Percentiles rank a stretch among this genome's conserved stretches.
Evolutionary conservation across 30 jellyfish, hydroid and myxozoan species (phyloP).

Genomic region (Rhopilema esculentum): DNA sequence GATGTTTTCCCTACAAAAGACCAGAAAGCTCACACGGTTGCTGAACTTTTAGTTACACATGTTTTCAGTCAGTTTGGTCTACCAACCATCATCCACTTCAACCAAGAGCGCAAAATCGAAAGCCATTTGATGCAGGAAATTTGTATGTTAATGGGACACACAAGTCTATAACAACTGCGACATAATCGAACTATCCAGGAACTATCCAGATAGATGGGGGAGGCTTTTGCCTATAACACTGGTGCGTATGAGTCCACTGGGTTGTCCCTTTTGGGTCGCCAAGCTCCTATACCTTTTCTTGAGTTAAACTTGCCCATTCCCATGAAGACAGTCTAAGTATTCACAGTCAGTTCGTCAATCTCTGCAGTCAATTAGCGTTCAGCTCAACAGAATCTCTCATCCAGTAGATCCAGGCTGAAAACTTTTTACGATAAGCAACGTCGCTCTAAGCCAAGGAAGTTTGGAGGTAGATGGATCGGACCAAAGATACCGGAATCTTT

Average conservation of each 20-base stretch:
- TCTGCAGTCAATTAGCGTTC: constrained; percentile 33
- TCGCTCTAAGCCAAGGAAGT: constrained; percentile 25
- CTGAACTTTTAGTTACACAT: constrained; percentile 17
- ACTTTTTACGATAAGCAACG: constrained; percentile 15
- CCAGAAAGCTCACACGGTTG: constrained; percentile 42
- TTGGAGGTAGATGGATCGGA: constrained; percentile 11
- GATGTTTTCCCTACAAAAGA: constrained; percentile 33
- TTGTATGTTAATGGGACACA: constrained; percentile 14
- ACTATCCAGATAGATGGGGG: constrained; percentile 31
- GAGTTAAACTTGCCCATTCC: constrained; percentile 30
- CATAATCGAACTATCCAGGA: constrained; percentile 48
- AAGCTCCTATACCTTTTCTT: constrained; percentile 39
- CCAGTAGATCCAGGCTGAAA: constrained; percentile 34
- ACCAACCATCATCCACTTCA: constrained; percentile 30
- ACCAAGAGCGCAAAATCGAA: constrained; percentile 13
- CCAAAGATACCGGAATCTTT: background rate
- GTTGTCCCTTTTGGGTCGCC: constrained; percentile 19
- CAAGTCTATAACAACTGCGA: constrained; percentile 36
- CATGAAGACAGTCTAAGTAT: constrained; percentile 32
- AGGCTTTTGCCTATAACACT: constrained; percentile 21
- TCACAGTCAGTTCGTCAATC: constrained; percentile 27
- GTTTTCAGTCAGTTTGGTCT: constrained; percentile 36
- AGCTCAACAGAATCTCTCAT: constrained; percentile 5
- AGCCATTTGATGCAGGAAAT: constrained; percentile 30
- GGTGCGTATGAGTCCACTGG: constrained; percentile 39